Conservation (phyloP, 2,888 invertebrate species). For the Nysson spinosus region DNA sequence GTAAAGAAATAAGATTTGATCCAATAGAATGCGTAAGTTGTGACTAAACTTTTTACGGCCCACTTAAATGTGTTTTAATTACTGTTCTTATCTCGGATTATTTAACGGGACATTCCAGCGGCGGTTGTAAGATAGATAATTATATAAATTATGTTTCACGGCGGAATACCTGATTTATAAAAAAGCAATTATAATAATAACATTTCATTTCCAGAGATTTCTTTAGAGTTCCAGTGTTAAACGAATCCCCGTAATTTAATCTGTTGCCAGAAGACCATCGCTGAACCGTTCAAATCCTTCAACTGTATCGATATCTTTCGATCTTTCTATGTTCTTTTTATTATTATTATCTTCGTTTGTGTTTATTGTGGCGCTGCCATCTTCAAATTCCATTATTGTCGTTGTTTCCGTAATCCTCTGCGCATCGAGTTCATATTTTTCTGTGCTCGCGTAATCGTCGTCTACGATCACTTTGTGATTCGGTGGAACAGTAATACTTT, state of each 20-base stretch:
- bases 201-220: no score
- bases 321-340: slow-evolving; percentile 8
- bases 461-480: slow-evolving; percentile 44
- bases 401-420: slow-evolving; percentile 44
- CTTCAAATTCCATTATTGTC: slow-evolving; percentile 22
- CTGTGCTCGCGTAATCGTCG: slow-evolving; percentile 49
- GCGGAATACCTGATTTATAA: no score
- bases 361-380: slow-evolving; percentile 18
- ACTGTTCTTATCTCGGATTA: no score
- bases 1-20: slow-evolving; percentile 33
- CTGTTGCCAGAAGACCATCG: slow-evolving; percentile 60
- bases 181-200: no score
- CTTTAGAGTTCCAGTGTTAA: no score
- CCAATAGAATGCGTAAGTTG: no score
- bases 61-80: not conserved
- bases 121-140: no score
- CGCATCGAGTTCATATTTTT: slow-evolving; percentile 42
- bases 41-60: no score
- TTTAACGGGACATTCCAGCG: no score
- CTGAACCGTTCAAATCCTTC: slow-evolving; percentile 68
- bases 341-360: slow-evolving; percentile 16
- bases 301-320: slow-evolving; percentile 62
- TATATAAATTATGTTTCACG: no score
- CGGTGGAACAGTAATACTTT: slow-evolving; percentile 2
- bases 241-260: slow-evolving; percentile 35